phyloP scores from a whole-genome alignment of 2,113 vertebrate genomes.

The Rhabdomys dilectus region DNA sequence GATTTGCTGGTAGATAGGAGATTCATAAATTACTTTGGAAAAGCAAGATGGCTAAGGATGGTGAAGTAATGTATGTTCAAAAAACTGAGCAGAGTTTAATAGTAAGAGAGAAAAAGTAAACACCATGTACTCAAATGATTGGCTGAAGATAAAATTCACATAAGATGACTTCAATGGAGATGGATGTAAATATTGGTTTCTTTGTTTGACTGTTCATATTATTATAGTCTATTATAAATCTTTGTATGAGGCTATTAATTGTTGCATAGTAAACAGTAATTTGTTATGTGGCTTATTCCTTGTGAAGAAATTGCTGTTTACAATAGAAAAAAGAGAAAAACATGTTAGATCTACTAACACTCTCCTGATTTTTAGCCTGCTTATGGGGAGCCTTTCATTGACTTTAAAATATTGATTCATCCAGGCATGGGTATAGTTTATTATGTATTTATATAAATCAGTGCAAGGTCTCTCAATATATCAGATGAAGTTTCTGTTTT shows the following conservation, averaged over 20 bases:
- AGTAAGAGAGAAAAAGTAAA: slow-evolving; percentile 57
- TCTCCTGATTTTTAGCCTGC: slow-evolving; percentile 24
- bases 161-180: slow-evolving; percentile 65
- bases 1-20: neutral
- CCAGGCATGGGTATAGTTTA: neutral
- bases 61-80: slow-evolving; percentile 40
- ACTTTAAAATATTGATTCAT: slow-evolving; percentile 53
- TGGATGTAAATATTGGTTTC: neutral
- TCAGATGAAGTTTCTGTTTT: slow-evolving; percentile 17
- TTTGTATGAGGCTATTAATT: slow-evolving; percentile 20
- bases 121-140: neutral
- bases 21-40: slow-evolving; percentile 46
- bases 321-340: slow-evolving; percentile 9
- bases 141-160: slow-evolving; percentile 44
- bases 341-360: neutral
- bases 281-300: neutral
- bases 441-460: slow-evolving; percentile 9
- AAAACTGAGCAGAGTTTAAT: slow-evolving; percentile 61
- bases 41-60: slow-evolving; percentile 52
- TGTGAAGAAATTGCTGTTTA: slow-evolving; percentile 5
- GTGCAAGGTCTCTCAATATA: neutral
- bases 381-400: neutral
- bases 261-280: slow-evolving; percentile 14
- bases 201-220: neutral
- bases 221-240: slow-evolving; percentile 39